These are phyloP conservation scores for Luffia ferchaultella DNA, from an alignment of 2,888 invertebrate genomes.

Conservation along the genomic window DNA sequence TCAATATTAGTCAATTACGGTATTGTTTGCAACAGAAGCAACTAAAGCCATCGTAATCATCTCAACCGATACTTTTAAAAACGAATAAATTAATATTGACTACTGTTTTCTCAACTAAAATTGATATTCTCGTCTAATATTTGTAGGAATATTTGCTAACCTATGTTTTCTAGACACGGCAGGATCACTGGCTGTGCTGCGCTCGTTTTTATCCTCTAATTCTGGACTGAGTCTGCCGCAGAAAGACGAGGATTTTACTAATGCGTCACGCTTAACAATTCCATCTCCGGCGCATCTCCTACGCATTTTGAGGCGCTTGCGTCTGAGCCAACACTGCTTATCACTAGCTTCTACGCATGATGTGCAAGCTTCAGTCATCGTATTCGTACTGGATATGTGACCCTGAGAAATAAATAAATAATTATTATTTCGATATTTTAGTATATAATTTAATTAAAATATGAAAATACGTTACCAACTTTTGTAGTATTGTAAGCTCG, in stretches of 20 bases:
- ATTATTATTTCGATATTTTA: constrained; percentile 4
- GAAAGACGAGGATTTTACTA: constrained; percentile 80
- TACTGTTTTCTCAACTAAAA: too few relatives aligned
- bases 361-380: constrained; percentile 60
- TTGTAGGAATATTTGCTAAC: too few relatives aligned
- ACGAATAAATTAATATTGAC: too few relatives aligned
- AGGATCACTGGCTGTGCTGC: constrained; percentile 71
- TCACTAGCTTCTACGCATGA: constrained; percentile 59
- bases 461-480: too few relatives aligned
- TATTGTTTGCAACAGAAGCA: too few relatives aligned
- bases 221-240: constrained; percentile 69
- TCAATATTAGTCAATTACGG: too few relatives aligned
- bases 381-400: constrained; percentile 59
- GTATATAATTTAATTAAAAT: background rate
- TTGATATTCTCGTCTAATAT: too few relatives aligned
- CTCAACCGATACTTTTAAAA: too few relatives aligned
- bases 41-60: too few relatives aligned
- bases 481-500: background rate
- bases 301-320: constrained; percentile 45
- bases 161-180: constrained; percentile 65
- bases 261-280: constrained; percentile 37
- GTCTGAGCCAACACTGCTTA: constrained; percentile 50
- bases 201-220: constrained; percentile 63
- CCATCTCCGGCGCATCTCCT: constrained; percentile 19
- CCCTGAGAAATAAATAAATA: constrained; percentile 32